These are phyloP conservation scores for Heliconius erato DNA, from an alignment of 2,888 invertebrate species.

Conservation along the genomic window DNA sequence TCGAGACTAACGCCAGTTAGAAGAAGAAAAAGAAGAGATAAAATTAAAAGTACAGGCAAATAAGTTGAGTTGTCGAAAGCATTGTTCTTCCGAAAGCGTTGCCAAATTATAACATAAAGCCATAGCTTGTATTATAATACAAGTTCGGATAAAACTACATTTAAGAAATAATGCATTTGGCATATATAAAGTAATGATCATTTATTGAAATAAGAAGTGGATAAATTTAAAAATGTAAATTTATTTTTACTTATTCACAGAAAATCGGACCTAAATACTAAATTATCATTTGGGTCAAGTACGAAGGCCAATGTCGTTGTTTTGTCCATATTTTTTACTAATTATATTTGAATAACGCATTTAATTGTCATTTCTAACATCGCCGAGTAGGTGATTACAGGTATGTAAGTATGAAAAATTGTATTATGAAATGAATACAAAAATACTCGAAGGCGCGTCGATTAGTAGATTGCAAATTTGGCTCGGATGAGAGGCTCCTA, in stretches of 20 bases:
- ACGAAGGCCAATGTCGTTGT: conserved; percentile 79
- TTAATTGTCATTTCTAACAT: conserved; percentile 38
- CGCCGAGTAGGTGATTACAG: conserved; percentile 50
- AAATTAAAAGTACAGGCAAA: too few species aligned
- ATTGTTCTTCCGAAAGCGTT: too few species aligned
- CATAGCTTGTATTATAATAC: too few species aligned
- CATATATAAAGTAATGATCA: background rate
- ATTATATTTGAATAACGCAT: conserved; percentile 42
- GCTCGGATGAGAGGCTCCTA: conserved; percentile 76
- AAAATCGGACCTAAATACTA: conserved; percentile 37
- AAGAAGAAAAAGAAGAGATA: background rate
- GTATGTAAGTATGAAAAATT: conserved; percentile 59
- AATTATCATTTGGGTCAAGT: conserved; percentile 65
- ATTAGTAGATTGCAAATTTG: conserved; percentile 85
- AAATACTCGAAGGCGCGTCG: conserved; percentile 81
- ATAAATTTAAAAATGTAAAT: background rate
- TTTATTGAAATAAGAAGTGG: background rate
- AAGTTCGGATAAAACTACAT: background rate
- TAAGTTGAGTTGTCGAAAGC: too few species aligned
- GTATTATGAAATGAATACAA: conserved; percentile 81
- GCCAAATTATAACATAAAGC: background rate
- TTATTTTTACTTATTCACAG: background rate
- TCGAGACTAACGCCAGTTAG: background rate
- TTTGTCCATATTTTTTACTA: conserved; percentile 52
- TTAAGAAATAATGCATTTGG: background rate